These are phyloP conservation scores for Listronotus bonariensis DNA, from an alignment of 1,140 invertebrate species.

Conservation along the genomic window DNA sequence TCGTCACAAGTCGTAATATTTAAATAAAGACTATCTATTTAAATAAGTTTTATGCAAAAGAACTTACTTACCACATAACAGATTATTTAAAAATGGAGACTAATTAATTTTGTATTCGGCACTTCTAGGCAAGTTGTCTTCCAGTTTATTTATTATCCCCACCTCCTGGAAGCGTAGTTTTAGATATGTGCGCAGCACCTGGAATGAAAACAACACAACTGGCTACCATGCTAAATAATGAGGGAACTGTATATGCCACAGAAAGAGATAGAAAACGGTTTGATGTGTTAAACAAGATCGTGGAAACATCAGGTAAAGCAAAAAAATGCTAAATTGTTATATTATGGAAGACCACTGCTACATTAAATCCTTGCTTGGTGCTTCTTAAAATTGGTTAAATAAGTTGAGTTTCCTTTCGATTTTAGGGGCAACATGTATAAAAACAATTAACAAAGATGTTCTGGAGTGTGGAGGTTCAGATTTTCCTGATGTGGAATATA, in stretches of 20 bases:
- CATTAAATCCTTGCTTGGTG: too few relatives aligned
- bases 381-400: too few relatives aligned
- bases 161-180: constrained; percentile 66
- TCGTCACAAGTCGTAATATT: too few relatives aligned
- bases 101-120: too few relatives aligned
- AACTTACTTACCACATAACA: too few relatives aligned
- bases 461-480: constrained; percentile 65
- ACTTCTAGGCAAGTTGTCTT: constrained; percentile 83
- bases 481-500: constrained; percentile 80
- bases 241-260: constrained; percentile 80
- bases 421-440: constrained; percentile 66
- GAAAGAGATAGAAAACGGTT: constrained; percentile 75
- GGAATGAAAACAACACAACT: constrained; percentile 95
- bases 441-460: constrained; percentile 72
- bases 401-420: too few relatives aligned
- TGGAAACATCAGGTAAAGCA: constrained; percentile 58
- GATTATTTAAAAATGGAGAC: too few relatives aligned
- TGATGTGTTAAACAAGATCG: constrained; percentile 65
- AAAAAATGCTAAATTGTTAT: too few relatives aligned
- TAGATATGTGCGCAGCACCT: constrained; percentile 95
- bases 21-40: too few relatives aligned
- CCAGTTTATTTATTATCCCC: constrained; percentile 77
- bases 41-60: too few relatives aligned
- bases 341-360: too few relatives aligned
- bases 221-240: constrained; percentile 80